Evolutionary conservation across 2,113 vertebrate species (phyloP), one percentile per base, ranked within the genome.

Genomic region (Bujurquina vittata): DNA sequence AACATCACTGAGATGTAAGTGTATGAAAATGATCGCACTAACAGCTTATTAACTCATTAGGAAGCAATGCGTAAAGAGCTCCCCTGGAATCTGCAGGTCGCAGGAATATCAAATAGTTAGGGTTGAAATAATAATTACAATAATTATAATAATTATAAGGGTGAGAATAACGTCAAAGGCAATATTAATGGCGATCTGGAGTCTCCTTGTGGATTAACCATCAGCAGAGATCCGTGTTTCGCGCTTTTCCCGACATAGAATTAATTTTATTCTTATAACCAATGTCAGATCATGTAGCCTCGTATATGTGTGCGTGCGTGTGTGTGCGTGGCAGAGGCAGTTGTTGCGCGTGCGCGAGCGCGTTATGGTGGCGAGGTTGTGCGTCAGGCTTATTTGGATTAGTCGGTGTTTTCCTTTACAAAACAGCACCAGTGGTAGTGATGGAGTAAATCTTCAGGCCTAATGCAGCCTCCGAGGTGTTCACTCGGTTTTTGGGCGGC

Each of bases 1-100:
- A 98, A 97, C 92, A 97, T 99, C 95, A 98, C 97, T 61, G 97
- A 98, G 87, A 99, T 99, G 98, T 98, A 95, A 97, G 98, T 98
- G 92, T 52, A 31, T 72, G 81, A 46, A 84, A 59, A 76, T 23
- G 57, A 75, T 78, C 82, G 83, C 31, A 81, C 78, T 31, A 33
- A 74, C 76, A 74, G 84, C 81, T 73, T 60, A 31, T 77, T 58
- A 90, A 90, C 90, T 90, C 88, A 81, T 83, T 81, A 83, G 91
- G 86, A 87, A 85, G 90, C 86, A 86, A 79, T 81, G 88, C 87
- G 77, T 87, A 85, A 87, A 87, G 35, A 86, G 43, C 80, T 58
- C 11, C 54, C 67, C 75, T 73, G 77, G 57, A 79, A 80, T 60
- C 43, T 79, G 67, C 52, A 57, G 85, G 75, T 93, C 76, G 86